Conservation (phyloP, 2,113 vertebrate genomes). For the Crotalus helleri region DNA sequence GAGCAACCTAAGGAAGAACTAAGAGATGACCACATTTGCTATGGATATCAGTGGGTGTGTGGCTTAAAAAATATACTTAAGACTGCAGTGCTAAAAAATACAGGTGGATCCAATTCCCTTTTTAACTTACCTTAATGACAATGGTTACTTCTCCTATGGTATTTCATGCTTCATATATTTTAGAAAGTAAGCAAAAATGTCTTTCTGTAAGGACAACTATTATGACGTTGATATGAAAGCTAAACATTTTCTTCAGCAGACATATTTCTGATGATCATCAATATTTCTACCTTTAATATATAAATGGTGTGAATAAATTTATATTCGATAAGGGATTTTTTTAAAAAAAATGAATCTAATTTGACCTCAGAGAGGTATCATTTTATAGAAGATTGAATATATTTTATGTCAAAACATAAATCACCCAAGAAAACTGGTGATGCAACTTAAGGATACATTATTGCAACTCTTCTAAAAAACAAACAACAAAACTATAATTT, state of each 20-base stretch:
- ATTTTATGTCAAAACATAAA: slow-evolving; percentile 58
- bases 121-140: slow-evolving; percentile 32
- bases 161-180: slow-evolving; percentile 28
- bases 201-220: neutral
- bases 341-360: slow-evolving; percentile 26
- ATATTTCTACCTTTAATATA: slow-evolving; percentile 41
- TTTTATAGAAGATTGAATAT: slow-evolving; percentile 56
- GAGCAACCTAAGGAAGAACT: neutral
- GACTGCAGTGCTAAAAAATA: neutral
- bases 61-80: neutral
- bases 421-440: slow-evolving; percentile 52
- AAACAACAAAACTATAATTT: slow-evolving; percentile 84
- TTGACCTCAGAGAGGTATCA: slow-evolving; percentile 27
- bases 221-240: slow-evolving; percentile 25
- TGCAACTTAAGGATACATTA: slow-evolving; percentile 60
- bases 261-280: slow-evolving; percentile 17
- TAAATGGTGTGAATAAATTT: slow-evolving; percentile 37
- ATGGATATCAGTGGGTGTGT: neutral
- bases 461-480: slow-evolving; percentile 73
- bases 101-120: slow-evolving; percentile 13
- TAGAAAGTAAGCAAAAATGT: slow-evolving; percentile 31
- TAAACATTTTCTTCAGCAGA: neutral
- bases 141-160: slow-evolving; percentile 39
- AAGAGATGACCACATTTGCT: neutral
- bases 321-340: slow-evolving; percentile 44